phyloP scores from a whole-genome alignment of 2,888 invertebrate species.

The Thecophora atra region DNA sequence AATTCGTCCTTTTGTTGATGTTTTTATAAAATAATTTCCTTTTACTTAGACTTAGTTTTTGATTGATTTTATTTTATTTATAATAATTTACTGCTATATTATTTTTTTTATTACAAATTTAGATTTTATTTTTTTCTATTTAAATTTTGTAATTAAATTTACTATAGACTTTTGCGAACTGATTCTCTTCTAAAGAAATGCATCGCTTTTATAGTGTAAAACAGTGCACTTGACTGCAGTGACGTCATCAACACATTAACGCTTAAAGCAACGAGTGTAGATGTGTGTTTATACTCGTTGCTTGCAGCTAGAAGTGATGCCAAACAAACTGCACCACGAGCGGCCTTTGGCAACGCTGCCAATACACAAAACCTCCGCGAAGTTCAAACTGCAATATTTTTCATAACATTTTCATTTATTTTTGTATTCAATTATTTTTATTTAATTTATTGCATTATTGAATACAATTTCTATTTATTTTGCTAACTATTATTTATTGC shows the following conservation, averaged over 20 bases:
- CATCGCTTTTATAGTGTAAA: neutral
- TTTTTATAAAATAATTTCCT: too few species aligned
- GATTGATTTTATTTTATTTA: too few species aligned
- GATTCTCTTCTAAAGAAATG: neutral
- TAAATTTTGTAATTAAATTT: too few species aligned
- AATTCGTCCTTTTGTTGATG: too few species aligned
- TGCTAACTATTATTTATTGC: neutral
- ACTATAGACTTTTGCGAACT: neutral
- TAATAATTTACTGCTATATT: too few species aligned
- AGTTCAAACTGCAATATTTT: neutral
- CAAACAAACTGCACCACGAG: neutral
- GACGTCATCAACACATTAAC: neutral
- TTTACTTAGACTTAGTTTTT: too few species aligned
- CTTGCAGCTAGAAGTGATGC: slow-evolving; percentile 2
- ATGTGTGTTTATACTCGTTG: too few species aligned
- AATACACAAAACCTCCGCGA: neutral
- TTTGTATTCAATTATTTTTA: neutral
- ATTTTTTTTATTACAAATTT: too few species aligned
- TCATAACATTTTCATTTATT: neutral
- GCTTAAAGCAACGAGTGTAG: neutral
- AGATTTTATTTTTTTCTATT: too few species aligned
- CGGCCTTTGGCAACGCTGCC: neutral
- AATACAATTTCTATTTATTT: neutral
- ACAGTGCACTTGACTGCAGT: neutral
- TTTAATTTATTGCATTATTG: neutral